Evolutionary conservation across 1,140 invertebrate genomes (phyloP).

Genomic region (Diabrotica virgifera): DNA sequence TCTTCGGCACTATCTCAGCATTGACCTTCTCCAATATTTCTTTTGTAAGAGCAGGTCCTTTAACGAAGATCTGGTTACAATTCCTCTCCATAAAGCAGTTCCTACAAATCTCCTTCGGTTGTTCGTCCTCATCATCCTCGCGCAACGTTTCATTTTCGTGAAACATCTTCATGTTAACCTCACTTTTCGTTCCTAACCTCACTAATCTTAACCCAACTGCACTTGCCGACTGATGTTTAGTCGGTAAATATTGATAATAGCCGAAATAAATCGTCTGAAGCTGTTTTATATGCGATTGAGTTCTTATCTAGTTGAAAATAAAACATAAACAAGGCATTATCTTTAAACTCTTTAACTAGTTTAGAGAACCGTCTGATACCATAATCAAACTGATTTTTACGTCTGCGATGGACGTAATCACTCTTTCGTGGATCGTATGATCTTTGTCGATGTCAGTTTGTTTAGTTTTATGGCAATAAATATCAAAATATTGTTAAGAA

Average conservation of each 20-base stretch:
- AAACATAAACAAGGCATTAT: background rate
- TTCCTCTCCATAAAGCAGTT: constrained; percentile 29
- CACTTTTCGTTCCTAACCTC: background rate
- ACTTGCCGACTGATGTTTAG: background rate
- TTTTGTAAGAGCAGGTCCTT: constrained; percentile 33
- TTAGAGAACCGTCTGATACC: background rate
- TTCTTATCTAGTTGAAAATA: background rate
- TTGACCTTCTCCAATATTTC: constrained; percentile 39
- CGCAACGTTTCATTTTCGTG: constrained; percentile 12
- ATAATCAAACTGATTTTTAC: background rate
- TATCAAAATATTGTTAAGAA: too few relatives aligned
- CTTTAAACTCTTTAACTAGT: background rate
- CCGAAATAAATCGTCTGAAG: background rate
- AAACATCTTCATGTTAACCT: constrained; percentile 12
- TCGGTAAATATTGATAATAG: constrained; percentile 4
- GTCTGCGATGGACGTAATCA: background rate
- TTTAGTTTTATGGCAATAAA: background rate
- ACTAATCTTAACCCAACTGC: background rate
- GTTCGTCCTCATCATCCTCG: background rate
- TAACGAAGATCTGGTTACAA: constrained; percentile 34
- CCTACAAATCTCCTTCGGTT: background rate
- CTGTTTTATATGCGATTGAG: background rate
- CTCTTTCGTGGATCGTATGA: background rate
- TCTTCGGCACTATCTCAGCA: constrained; percentile 33
- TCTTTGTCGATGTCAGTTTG: background rate